Evolutionary conservation across 92 coral and sea anemone species (phyloP), one percentile per base, ranked within the genome.

Genomic region (Zoanthus solanderi): DNA sequence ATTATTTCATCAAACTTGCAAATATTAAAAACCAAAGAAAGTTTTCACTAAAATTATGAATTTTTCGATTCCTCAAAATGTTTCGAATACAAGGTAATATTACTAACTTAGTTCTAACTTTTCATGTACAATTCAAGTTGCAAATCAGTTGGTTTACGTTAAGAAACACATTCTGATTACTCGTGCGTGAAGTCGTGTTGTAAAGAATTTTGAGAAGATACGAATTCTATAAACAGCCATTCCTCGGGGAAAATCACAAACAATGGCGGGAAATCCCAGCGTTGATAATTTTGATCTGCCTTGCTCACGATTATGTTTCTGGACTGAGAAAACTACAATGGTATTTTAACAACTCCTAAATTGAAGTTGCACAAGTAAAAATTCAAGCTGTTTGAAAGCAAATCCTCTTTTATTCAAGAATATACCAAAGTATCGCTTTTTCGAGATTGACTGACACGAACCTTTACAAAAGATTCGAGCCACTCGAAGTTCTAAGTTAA

Each of bases 171-270:
- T 45, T 81, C 75, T 81, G 85, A 81, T 81, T 81, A 81, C 85
- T 81, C 85, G 75, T 66, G 75, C 76, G 85, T 81, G 71, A 81
- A 81, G 65, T 63, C 61, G 54, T 23, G 85, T 81, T 81, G 85
- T 81, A 48, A 68, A 68, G 85, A 65, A 65, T 81, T 81, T 65
- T 32, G 58, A 37, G 66, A 63, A 66, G 85, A 66, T 61, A 67
- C 53, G 57, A 65, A 81, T 44, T 45, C 75, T 67, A 44, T 81
- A 65, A 67, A 44, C 32, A 74, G 18, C 63, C 54, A 75, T 18
- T 81, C 85, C 85, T 50, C 75, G 44, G 85, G 85, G 85, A 81
- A 81, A 81, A 81, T 68, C 46, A 69, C 4, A 65, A 28, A 57
- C 46, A 81, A 73, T 63, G 66, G 18, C 45, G 76, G 85, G 85